These are phyloP conservation scores for Chloroclysta siterata DNA, from an alignment of 2,888 invertebrate genomes.

Conservation along the genomic window DNA sequence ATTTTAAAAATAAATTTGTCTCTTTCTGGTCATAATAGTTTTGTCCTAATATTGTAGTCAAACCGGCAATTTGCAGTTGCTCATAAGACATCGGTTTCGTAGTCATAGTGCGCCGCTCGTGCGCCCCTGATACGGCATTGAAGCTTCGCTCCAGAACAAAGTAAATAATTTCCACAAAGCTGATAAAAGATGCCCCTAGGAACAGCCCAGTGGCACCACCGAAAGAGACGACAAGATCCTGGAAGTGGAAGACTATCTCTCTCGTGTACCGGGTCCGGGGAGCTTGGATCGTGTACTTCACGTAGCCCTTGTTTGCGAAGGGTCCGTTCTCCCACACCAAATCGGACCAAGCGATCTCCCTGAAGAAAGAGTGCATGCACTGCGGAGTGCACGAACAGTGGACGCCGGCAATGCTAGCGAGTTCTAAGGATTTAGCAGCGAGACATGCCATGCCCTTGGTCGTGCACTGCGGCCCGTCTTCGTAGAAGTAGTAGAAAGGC, in stretches of 20 bases:
- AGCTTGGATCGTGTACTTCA: constrained; percentile 79
- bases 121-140: constrained; percentile 6
- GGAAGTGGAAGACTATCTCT: constrained; percentile 86
- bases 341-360: constrained; percentile 52
- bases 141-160: constrained; percentile 58
- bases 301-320: constrained; percentile 68
- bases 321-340: constrained; percentile 64
- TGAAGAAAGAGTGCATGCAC: constrained; percentile 66
- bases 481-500: constrained; percentile 86
- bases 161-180: constrained; percentile 85
- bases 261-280: constrained; percentile 85
- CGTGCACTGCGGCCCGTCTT: constrained; percentile 81
- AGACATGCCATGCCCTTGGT: constrained; percentile 83
- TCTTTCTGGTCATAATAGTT: background rate
- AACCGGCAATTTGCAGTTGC: constrained; percentile 14
- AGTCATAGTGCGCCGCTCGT: background rate
- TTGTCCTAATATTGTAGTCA: constrained; percentile 16
- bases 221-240: constrained; percentile 87
- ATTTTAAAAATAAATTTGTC: background rate
- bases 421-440: constrained; percentile 45
- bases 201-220: constrained; percentile 87
- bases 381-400: constrained; percentile 65
- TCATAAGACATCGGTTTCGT: constrained; percentile 16
- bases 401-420: constrained; percentile 57
- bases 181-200: constrained; percentile 87